Conservation (phyloP, 23 tunicate genomes). For the Pegea sp. region DNA sequence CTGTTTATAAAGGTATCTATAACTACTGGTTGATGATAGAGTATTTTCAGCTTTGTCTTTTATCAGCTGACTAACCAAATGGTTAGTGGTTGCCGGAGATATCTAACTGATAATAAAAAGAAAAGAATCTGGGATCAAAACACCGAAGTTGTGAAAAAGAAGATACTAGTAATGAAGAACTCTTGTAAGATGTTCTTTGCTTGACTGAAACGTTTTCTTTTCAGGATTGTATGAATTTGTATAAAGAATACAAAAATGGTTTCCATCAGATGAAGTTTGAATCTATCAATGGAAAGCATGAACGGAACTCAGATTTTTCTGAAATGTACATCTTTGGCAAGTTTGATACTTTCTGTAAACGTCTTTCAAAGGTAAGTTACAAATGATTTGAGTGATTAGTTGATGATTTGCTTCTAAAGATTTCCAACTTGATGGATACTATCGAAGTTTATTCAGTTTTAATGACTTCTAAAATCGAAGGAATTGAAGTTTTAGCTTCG, state of each 20-base stretch:
- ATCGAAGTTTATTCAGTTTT: slow-evolving; percentile 75
- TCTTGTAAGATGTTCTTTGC: neutral
- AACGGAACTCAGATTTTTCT: slow-evolving; percentile 60
- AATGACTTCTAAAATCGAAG: slow-evolving; percentile 74
- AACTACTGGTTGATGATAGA: neutral
- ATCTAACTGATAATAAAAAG: slow-evolving; percentile 62
- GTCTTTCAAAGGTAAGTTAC: slow-evolving; percentile 45
- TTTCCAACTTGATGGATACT: slow-evolving; percentile 68
- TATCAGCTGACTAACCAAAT: slow-evolving; percentile 85
- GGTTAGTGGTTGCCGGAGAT: slow-evolving; percentile 89
- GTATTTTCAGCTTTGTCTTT: neutral
- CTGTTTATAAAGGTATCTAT: slow-evolving; percentile 62
- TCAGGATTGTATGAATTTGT: slow-evolving; percentile 63
- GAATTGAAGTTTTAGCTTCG: slow-evolving; percentile 62
- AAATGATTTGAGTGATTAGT: neutral
- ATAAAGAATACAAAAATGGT: slow-evolving; percentile 62
- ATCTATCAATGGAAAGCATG: slow-evolving; percentile 36
- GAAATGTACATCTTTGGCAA: slow-evolving; percentile 99
- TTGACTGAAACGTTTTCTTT: neutral
- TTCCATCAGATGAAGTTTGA: slow-evolving; percentile 78
- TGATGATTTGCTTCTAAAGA: slow-evolving; percentile 11
- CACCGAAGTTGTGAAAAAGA: slow-evolving; percentile 29
- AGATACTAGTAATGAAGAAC: slow-evolving; percentile 21
- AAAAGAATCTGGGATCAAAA: slow-evolving; percentile 93
- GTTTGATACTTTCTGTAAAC: slow-evolving; percentile 90